Evolutionary conservation across 2,888 invertebrate species (phyloP), one percentile per base, ranked within the genome.

Genomic region (Pollenia griseotomentosa): DNA sequence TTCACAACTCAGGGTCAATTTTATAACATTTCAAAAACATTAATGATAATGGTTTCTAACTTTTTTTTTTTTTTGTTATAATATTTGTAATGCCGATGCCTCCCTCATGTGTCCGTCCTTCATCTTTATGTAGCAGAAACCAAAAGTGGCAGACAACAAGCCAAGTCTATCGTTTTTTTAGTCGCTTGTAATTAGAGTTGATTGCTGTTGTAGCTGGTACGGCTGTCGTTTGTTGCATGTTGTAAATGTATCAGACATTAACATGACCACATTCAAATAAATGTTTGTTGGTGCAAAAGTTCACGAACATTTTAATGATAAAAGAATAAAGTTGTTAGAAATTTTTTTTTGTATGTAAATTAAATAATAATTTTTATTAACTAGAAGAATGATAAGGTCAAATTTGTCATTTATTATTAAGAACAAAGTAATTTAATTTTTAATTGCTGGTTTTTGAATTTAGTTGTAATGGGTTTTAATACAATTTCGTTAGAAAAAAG

Each of bases 311-410:
- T 78, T 40, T 48, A 70, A 79, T 75, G 74, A 83, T 79, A 75
- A 86, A 68, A 61, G 55, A 19, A 33, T 23, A 71, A 85, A 83
- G 74, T 79, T 78, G 48, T 61, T 53, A 1, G 10, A 16, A 63
- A 71, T 82, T 82, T 74, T 9, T 65, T 83, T 82, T 86, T 74
- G 33, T 71, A 79, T 83, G 74, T 75, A 83, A 86, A 83, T 86
- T 83, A 74, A 79, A 86, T 79, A 86, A 83, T 75, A 79, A 83
- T 79, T 83, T 79, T 86, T 86, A 86, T 83, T 79, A 83, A 79
- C 78, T 79, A 51, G 63, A 73, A 77, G 66, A 86, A 78, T 70
- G 48, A 55, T 79, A 73, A 86, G 70, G 82, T 33, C 1, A 11
- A 14, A 44, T 44, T 53, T 59, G 12, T 44, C n/a, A n/a, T 63